Evolutionary conservation across 2,797 vertebrate genomes (phyloP).

Genomic region (Coracias cyanogaster): DNA sequence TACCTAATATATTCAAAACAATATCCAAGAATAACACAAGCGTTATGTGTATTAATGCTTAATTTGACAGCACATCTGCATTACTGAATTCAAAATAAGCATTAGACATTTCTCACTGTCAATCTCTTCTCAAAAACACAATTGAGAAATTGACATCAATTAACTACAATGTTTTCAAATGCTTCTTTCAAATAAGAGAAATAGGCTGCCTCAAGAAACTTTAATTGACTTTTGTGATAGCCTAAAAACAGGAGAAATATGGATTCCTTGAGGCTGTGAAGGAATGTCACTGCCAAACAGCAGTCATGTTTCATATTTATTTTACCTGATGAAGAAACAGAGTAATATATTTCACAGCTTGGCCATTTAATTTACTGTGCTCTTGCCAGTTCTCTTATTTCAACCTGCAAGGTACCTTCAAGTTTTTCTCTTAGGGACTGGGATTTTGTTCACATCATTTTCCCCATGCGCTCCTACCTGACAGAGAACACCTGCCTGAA

Average conservation of each 20-base stretch:
- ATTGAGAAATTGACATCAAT: conserved; percentile 65
- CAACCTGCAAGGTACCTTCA: background rate
- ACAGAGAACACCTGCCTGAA: background rate
- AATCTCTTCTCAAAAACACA: conserved; percentile 58
- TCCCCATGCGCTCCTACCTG: background rate
- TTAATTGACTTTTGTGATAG: conserved; percentile 15
- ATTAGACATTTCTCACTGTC: conserved; percentile 50
- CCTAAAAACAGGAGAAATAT: background rate
- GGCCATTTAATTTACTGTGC: background rate
- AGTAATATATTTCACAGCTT: background rate
- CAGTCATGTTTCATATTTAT: background rate
- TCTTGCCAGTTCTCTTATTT: background rate
- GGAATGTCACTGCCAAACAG: background rate
- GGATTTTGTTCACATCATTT: background rate
- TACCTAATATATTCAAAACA: conserved; percentile 51
- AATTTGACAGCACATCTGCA: conserved; percentile 65
- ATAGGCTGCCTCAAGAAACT: conserved; percentile 7
- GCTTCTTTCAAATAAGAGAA: conserved; percentile 50
- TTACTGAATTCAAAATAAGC: conserved; percentile 58
- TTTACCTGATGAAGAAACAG: background rate
- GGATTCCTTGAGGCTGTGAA: background rate
- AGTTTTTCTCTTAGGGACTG: background rate
- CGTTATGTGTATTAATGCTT: conserved; percentile 28
- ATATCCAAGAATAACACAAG: conserved; percentile 32
- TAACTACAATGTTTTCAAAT: conserved; percentile 58